Evolutionary conservation across 2,113 vertebrate genomes (phyloP), one percentile per base, ranked within the genome.

Genomic region (Melanostigma gelatinosum): DNA sequence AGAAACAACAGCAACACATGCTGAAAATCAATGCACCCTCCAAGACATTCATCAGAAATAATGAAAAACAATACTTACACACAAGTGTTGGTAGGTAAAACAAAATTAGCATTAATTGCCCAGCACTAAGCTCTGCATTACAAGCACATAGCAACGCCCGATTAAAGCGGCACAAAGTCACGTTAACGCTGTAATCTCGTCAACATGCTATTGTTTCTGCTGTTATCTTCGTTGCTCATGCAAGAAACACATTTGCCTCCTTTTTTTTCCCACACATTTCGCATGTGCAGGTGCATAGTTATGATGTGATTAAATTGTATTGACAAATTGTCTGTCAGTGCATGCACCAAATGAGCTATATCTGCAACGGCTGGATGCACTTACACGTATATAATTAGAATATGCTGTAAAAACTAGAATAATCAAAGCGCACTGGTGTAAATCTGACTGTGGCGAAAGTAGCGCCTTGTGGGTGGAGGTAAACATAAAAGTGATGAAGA

Each of bases 91-190:
- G 29, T 63, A 42, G 75, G 63, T 20, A 48, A 54, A 80, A 65
- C 29, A 44, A 42, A 11, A 22, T 27, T 3, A 27, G 24, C 9
- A 0, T 80, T 63, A 84, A 89, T 82, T 85, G 72, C 48, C 62
- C 62, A 46, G 58, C 72, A 80, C 72, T 27, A 82, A 90, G 84
- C 78, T 75, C 8, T n/a, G 22, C 10, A 76, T 87, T 87, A 67
- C 27, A 82, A 88, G 75, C 65, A 60, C 36, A 52, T 65, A 36
- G 34, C 44, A 68, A 70, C 44, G 48, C 66, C 60, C 87, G 77
- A 87, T 87, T 91, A 85, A 82, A 73, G 73, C 78, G 85, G 78
- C 61, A 36, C 46, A 87, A 52, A 75, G 78, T 63, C 64, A 91
- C 85, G 67, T 79, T 71, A 77, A 89, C 85, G 55, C 40, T 65